A percentile compares a stretch with the other conserved stretches of the same genome.
Evolutionary conservation across 2,113 vertebrate genomes (phyloP).

Genomic region (Salminus brasiliensis): DNA sequence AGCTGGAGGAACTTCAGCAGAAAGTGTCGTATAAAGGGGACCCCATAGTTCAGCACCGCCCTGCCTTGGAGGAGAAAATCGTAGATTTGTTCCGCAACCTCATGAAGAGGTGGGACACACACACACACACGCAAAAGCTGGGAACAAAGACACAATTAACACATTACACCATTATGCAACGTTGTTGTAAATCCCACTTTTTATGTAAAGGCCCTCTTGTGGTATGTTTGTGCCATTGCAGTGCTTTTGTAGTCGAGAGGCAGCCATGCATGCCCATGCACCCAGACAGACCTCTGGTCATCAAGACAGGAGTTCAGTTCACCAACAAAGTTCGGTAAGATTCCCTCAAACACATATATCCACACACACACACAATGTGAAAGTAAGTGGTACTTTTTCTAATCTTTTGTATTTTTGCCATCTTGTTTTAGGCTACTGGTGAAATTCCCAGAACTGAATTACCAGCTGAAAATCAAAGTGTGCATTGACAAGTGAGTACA

Average conservation of each 20-base stretch:
- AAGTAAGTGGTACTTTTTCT: no score
- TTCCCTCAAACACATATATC: neutral
- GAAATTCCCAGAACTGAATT: conserved; percentile 97
- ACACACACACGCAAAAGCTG: neutral
- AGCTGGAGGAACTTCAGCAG: conserved; percentile 95
- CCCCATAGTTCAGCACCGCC: conserved; percentile 95
- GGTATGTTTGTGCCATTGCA: conserved; percentile 56
- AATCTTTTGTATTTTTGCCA: neutral
- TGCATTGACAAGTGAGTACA: conserved; percentile 97
- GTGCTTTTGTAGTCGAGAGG: conserved; percentile 95
- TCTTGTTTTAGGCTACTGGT: conserved; percentile 86
- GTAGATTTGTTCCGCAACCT: conserved; percentile 95
- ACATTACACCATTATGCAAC: neutral
- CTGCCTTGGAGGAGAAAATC: conserved; percentile 95
- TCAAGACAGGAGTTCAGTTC: conserved; percentile 98
- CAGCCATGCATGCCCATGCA: conserved; percentile 99
- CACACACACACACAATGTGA: neutral
- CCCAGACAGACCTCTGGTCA: conserved; percentile 94
- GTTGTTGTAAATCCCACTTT: neutral
- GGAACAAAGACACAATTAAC: neutral
- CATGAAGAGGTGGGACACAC: conserved; percentile 88
- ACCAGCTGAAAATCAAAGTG: conserved; percentile 99
- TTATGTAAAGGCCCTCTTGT: conserved; percentile 11
- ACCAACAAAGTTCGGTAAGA: conserved; percentile 98
- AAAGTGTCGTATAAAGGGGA: conserved; percentile 99